Conservation (phyloP, 2,113 vertebrate species). For the Callaeas wilsoni region DNA sequence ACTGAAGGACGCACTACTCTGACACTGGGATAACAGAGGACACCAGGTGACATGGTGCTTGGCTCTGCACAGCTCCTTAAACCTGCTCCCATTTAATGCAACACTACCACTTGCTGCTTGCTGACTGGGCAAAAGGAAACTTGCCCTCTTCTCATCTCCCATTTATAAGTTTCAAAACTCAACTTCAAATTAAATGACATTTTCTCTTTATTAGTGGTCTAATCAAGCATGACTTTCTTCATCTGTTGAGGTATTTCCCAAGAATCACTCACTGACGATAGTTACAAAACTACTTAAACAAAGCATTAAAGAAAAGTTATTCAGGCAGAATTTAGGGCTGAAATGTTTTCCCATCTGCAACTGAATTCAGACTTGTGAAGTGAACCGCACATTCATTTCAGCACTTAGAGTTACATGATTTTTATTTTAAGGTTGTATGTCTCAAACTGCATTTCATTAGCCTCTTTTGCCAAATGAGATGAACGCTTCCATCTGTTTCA, state of each 20-base stretch:
- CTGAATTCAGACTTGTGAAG: not conserved
- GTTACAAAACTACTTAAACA: not conserved
- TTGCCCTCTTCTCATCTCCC: not conserved
- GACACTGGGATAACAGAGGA: not conserved
- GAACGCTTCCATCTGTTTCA: not conserved
- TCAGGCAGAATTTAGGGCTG: not conserved
- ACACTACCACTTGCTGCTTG: not conserved
- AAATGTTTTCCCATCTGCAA: not conserved
- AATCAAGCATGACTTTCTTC: not conserved
- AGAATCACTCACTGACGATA: not conserved
- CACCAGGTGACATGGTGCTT: not conserved
- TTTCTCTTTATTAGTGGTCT: not conserved
- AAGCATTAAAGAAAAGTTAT: not conserved
- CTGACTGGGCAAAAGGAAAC: not conserved
- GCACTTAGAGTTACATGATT: not conserved
- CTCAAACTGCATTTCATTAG: not conserved
- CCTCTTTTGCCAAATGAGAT: not conserved
- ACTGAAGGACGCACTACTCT: not conserved
- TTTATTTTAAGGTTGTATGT: not conserved
- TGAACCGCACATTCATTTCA: not conserved
- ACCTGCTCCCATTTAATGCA: not conserved
- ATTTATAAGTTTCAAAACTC: not conserved
- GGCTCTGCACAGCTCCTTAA: not conserved
- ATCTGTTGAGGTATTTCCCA: not conserved
- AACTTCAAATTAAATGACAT: not conserved